These are phyloP conservation scores for Nephrotoma appendiculata DNA, from an alignment of 2,888 invertebrate species.

Conservation along the genomic window DNA sequence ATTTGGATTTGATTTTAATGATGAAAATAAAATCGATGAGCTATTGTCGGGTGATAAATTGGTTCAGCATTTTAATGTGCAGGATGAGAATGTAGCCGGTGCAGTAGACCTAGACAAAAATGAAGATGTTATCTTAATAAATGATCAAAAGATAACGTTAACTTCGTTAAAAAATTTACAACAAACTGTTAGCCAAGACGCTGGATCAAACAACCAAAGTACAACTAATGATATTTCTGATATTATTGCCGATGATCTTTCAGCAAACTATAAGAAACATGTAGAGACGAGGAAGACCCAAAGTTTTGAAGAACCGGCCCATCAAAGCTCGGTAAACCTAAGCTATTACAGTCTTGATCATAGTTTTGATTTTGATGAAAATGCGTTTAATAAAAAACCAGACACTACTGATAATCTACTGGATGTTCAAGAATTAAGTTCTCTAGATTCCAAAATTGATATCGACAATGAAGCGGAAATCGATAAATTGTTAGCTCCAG, in stretches of 20 bases:
- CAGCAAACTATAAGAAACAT: not conserved
- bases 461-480: slow-evolving; percentile 18
- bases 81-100: not conserved
- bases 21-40: slow-evolving; percentile 23
- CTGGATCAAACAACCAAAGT: slow-evolving; percentile 25
- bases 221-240: slow-evolving; percentile 31
- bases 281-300: not conserved
- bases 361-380: not conserved
- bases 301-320: not conserved
- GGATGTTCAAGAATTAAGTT: slow-evolving; percentile 11
- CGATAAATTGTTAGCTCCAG: slow-evolving; percentile 14
- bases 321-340: not conserved
- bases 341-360: not conserved
- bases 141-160: slow-evolving; percentile 12
- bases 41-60: slow-evolving; percentile 27
- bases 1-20: slow-evolving; percentile 1
- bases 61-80: slow-evolving; percentile 25
- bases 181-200: slow-evolving; percentile 6
- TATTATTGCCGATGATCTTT: slow-evolving; percentile 22
- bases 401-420: not conserved
- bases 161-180: slow-evolving; percentile 10
- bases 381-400: not conserved
- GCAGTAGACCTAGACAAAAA: not conserved
- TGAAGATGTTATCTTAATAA: slow-evolving; percentile 12
- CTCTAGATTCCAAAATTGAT: slow-evolving; percentile 17